Base-by-base conservation (phyloP, 2,113 vertebrate species). In the Scolopax mira region DNA sequence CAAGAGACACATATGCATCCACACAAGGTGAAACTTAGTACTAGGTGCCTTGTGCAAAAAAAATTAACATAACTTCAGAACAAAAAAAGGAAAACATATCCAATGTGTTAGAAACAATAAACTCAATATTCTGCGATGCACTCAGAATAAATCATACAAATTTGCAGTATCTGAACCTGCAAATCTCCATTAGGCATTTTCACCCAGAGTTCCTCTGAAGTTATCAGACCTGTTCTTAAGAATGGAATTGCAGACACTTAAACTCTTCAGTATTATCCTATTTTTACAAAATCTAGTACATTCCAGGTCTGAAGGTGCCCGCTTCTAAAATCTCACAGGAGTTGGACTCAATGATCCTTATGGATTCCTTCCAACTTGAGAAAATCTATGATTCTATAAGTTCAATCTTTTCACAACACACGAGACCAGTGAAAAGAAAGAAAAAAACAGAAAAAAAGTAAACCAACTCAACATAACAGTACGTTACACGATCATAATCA, bases 21-120 rank as follows among this genome's bases (percentile, higher is more conserved):
- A 49, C 61, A 73, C 18, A 33, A 72, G 12, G 30, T 52, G 18
- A 60, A 90, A 82, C 25, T 54, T 64, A 37, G 58, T n/a, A 71
- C 33, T 67, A 79, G 44, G 58, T 83, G 25, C 33, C 62, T 79
- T 64, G 52, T 60, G 60, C 3, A 1, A 90, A 88, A 90, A 79
- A 91, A 83, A 82, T 23, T 60, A 57, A 46, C 4, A 5, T 33
- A 30, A 69, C 13, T 88, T 85, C 42, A 75, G n/a, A 82, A 30
- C 24, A 80, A 55, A 87, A 87, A 94, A 88, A 72, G 33, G 25
- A 60, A 82, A 85, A 88, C 15, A 39, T 41, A 94, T 27, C 41
- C 54, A 60, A 15, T 21, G 24, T 9, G 46, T 60, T 54, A 42
- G 6, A 66, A 85, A 74, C 33, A 88, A 64, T 69, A 83, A 51